Conservation (phyloP, 2,888 invertebrate genomes). For the Theretra japonica region DNA sequence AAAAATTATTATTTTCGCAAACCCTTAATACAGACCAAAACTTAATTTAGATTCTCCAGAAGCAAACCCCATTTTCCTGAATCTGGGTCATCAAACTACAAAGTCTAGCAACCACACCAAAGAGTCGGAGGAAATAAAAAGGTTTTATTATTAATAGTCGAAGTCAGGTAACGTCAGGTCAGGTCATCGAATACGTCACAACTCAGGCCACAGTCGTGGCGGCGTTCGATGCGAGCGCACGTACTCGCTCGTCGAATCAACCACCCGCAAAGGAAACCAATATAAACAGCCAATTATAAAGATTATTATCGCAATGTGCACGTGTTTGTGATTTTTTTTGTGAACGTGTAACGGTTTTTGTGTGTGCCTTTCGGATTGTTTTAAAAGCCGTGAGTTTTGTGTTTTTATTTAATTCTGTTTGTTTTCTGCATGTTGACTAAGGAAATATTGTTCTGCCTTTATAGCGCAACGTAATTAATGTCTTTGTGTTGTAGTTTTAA, state of each 20-base stretch:
- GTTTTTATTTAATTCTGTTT: constrained; percentile 36
- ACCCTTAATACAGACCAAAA: no score
- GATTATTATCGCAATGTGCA: constrained; percentile 50
- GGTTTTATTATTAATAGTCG: constrained; percentile 13
- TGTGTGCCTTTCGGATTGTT: constrained; percentile 28
- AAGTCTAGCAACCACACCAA: background rate
- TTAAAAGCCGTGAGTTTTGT: constrained; percentile 32
- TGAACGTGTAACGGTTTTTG: constrained; percentile 38
- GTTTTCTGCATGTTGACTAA: background rate
- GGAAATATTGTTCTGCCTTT: background rate
- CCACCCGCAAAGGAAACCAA: constrained; percentile 63
- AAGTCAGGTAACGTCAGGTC: constrained; percentile 29
- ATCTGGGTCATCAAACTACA: background rate
- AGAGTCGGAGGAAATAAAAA: constrained; percentile 16
- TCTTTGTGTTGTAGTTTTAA: background rate
- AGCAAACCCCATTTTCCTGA: background rate
- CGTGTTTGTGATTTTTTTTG: constrained; percentile 35
- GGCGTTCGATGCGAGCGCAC: constrained; percentile 46
- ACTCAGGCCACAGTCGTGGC: constrained; percentile 42
- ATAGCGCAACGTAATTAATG: background rate
- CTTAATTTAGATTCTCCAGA: background rate
- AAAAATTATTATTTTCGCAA: no score
- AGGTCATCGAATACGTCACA: constrained; percentile 36
- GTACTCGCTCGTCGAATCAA: constrained; percentile 40
- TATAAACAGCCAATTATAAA: constrained; percentile 58